phyloP scores from a whole-genome alignment of 2,113 vertebrate genomes.

The Eolophus roseicapilla region DNA sequence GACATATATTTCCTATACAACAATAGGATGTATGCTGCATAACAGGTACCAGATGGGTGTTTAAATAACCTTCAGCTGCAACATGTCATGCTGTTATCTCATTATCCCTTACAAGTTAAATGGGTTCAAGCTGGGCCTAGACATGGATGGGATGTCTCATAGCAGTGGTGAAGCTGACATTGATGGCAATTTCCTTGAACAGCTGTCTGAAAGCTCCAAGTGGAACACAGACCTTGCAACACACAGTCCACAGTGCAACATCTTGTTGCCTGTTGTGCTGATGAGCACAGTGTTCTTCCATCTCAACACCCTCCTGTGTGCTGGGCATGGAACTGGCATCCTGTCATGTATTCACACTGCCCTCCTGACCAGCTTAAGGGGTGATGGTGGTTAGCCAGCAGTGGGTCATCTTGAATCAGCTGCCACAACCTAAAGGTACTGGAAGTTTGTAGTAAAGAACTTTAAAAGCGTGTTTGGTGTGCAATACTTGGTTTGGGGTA shows the following conservation, averaged over 20 bases:
- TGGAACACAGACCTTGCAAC: conserved; percentile 32
- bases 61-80: conserved; percentile 65
- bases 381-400: no score
- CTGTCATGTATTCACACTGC: background rate
- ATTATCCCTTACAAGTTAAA: conserved; percentile 60
- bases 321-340: background rate
- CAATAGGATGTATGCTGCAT: conserved; percentile 45
- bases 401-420: background rate
- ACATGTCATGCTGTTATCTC: conserved; percentile 66
- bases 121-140: conserved; percentile 60
- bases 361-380: background rate
- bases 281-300: rapidly evolving
- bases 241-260: background rate
- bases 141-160: conserved; percentile 50
- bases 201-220: conserved; percentile 56
- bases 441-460: background rate
- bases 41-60: conserved; percentile 67
- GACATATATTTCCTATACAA: conserved; percentile 65
- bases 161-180: conserved; percentile 38
- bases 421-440: background rate
- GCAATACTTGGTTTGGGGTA: background rate
- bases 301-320: background rate
- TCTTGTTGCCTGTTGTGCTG: background rate
- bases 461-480: background rate
- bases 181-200: conserved; percentile 66